Conservation (phyloP, 2,888 invertebrate genomes). For the Cerceris ruficornis region DNA sequence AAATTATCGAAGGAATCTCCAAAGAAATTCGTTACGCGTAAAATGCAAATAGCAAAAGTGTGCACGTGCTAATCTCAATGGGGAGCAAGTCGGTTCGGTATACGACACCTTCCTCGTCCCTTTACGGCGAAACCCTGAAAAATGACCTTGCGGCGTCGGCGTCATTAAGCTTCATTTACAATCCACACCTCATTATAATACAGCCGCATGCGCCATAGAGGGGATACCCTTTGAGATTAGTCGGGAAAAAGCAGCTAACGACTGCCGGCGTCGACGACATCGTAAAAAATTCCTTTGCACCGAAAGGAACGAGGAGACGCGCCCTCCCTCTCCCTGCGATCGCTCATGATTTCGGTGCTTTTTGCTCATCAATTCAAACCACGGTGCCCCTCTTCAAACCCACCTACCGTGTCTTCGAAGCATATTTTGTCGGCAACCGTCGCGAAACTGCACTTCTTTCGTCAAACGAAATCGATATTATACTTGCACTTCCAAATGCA, state of each 20-base stretch:
- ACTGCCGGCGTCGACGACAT: conserved; percentile 71
- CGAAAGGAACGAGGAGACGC: conserved; percentile 59
- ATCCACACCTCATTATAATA: conserved; percentile 79
- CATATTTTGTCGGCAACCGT: conserved; percentile 49
- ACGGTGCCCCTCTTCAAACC: conserved; percentile 50
- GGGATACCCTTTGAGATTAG: conserved; percentile 71
- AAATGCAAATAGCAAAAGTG: conserved; percentile 15
- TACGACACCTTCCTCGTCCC: conserved; percentile 33
- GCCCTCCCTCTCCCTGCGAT: conserved; percentile 63
- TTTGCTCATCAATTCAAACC: conserved; percentile 76
- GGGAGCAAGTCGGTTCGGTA: conserved; percentile 31
- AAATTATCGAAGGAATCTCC: too few relatives aligned
- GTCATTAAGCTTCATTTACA: conserved; percentile 79
- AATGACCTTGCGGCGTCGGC: conserved; percentile 70
- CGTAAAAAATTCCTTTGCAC: conserved; percentile 67
- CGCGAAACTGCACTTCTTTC: conserved; percentile 34
- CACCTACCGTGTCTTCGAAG: conserved; percentile 32
- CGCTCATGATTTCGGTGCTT: conserved; percentile 74
- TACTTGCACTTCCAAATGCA: too few relatives aligned
- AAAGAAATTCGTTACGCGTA: too few relatives aligned
- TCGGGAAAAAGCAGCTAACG: conserved; percentile 76
- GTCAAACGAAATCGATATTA: too few relatives aligned
- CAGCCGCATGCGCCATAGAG: conserved; percentile 57
- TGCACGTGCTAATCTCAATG: conserved; percentile 43
- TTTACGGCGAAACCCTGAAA: conserved; percentile 70